These are phyloP conservation scores for Microtus ochrogaster DNA, from an alignment of 2,113 vertebrate genomes.

Conservation along the genomic window DNA sequence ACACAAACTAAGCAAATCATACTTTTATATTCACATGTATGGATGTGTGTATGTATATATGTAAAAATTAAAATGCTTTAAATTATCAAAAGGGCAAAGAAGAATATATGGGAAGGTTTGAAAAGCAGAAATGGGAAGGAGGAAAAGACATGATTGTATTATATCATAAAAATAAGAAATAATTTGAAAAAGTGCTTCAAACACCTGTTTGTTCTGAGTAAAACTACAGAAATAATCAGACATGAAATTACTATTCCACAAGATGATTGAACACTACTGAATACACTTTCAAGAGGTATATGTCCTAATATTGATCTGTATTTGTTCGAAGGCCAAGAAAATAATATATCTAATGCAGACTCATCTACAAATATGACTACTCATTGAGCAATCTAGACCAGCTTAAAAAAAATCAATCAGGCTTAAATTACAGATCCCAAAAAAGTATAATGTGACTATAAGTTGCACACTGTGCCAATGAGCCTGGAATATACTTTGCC, in stretches of 20 bases:
- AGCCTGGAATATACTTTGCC: neutral
- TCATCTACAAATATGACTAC: constrained; percentile 54
- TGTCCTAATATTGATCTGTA: constrained; percentile 64
- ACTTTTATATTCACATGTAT: neutral
- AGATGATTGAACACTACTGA: constrained; percentile 44
- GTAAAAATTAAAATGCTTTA: neutral
- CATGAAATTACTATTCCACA: constrained; percentile 18
- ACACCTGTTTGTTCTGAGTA: neutral
- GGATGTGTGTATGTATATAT: neutral
- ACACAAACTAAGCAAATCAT: neutral
- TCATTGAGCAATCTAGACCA: constrained; percentile 44
- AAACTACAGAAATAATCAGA: neutral
- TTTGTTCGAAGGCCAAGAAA: constrained; percentile 72
- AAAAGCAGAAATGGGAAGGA: too few relatives aligned
- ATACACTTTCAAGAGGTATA: constrained; percentile 51
- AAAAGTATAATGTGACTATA: constrained; percentile 60
- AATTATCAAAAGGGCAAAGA: neutral
- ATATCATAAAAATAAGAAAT: neutral
- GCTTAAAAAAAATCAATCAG: constrained; percentile 59
- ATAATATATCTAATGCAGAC: constrained; percentile 62
- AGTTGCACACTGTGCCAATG: constrained; percentile 4
- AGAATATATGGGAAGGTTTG: too few relatives aligned
- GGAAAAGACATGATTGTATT: neutral
- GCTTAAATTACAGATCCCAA: constrained; percentile 63
- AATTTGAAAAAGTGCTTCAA: neutral